Evolutionary conservation across 2,113 vertebrate genomes (phyloP).

Genomic region (Probosciger aterrimus): DNA sequence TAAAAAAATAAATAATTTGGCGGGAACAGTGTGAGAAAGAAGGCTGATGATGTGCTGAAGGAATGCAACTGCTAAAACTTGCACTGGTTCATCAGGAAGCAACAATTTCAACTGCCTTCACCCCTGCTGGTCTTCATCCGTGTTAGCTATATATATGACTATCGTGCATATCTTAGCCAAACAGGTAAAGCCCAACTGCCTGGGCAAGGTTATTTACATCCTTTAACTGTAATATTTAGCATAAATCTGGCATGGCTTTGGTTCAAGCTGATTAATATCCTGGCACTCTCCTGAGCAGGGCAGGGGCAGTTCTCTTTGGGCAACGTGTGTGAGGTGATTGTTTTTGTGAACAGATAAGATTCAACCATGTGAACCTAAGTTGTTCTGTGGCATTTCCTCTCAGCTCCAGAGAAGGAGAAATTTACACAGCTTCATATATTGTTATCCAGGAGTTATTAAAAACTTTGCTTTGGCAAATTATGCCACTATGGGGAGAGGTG

Average conservation of each 20-base stretch:
- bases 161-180: background rate
- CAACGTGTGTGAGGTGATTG: rapidly evolving
- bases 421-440: background rate
- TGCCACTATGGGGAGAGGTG: background rate
- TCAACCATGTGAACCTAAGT: background rate
- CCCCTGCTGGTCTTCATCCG: background rate
- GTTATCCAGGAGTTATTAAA: background rate
- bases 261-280: background rate
- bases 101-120: background rate
- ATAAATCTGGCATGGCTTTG: background rate
- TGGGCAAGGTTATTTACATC: background rate
- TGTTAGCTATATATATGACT: background rate
- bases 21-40: background rate
- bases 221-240: background rate
- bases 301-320: background rate
- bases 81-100: background rate
- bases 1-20: background rate
- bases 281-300: background rate
- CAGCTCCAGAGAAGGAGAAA: background rate
- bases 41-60: background rate
- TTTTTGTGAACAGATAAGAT: background rate
- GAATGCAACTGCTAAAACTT: background rate
- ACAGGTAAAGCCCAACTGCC: background rate
- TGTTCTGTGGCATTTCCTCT: background rate
- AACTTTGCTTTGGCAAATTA: background rate